Evolutionary conservation across 2,113 vertebrate species (phyloP).

Genomic region (Callospermophilus lateralis): DNA sequence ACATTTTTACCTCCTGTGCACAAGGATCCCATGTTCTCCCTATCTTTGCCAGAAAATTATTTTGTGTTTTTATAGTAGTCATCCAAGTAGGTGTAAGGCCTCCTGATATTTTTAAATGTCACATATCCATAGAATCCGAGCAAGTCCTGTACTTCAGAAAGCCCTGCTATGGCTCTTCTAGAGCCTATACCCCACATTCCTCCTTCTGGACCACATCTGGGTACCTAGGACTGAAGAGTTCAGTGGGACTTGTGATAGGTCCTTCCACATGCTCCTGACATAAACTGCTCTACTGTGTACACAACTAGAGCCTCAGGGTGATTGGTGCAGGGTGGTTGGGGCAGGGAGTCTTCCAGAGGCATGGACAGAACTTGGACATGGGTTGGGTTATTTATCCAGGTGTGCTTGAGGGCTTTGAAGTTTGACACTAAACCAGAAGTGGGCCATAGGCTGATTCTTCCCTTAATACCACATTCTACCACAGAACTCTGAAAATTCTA

Average conservation of each 20-base stretch:
- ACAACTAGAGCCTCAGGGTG: background rate
- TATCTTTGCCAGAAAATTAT: background rate
- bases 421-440: background rate
- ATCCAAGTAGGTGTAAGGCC: background rate
- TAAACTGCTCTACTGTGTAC: background rate
- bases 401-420: background rate
- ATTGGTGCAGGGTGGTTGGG: background rate
- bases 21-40: background rate
- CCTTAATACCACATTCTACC: background rate
- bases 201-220: background rate
- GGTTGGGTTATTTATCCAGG: background rate
- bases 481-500: background rate
- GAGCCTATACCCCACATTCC: background rate
- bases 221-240: background rate
- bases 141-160: background rate
- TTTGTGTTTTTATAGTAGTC: background rate
- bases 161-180: background rate
- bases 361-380: background rate
- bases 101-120: slow-evolving; percentile 9
- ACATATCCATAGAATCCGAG: background rate
- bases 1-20: background rate
- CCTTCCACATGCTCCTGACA: background rate
- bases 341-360: background rate
- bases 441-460: background rate
- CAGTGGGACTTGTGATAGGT: background rate